Evolutionary conservation across 2,888 invertebrate species (phyloP).

Genomic region (Petrophora chlorosata): DNA sequence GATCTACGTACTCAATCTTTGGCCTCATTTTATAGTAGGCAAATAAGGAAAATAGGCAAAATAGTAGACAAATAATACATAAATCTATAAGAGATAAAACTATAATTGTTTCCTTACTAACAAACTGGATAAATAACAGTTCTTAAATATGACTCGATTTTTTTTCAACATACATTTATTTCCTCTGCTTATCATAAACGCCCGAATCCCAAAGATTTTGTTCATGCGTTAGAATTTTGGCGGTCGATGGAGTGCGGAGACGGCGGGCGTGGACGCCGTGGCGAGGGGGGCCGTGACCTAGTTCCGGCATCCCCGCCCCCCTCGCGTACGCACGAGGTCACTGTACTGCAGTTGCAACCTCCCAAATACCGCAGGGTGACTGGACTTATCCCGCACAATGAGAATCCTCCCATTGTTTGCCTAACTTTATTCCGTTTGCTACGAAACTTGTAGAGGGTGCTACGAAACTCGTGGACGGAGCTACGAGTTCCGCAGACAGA

Average conservation of each 20-base stretch:
- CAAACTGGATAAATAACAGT: too few relatives aligned
- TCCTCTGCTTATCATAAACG: conserved; percentile 9
- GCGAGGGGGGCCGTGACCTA: conserved; percentile 67
- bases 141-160: neutral
- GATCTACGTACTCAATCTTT: too few relatives aligned
- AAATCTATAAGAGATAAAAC: too few relatives aligned
- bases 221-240: conserved; percentile 59
- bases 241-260: conserved; percentile 71
- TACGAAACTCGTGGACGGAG: conserved; percentile 24
- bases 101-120: too few relatives aligned
- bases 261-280: conserved; percentile 46
- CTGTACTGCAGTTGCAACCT: conserved; percentile 81
- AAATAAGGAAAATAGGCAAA: too few relatives aligned
- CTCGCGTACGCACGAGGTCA: conserved; percentile 81
- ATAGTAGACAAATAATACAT: too few relatives aligned
- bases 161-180: too few relatives aligned
- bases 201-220: conserved; percentile 32
- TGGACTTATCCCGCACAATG: conserved; percentile 54
- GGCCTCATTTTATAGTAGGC: too few relatives aligned
- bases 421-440: conserved; percentile 24
- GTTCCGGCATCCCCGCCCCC: conserved; percentile 49
- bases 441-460: conserved; percentile 23
- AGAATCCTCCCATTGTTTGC: conserved; percentile 31
- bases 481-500: conserved; percentile 14
- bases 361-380: conserved; percentile 73